Percentiles rank a stretch among this genome's conserved stretches.
phyloP scores from a whole-genome alignment of 2,888 invertebrate species.

The Deilephila elpenor region DNA sequence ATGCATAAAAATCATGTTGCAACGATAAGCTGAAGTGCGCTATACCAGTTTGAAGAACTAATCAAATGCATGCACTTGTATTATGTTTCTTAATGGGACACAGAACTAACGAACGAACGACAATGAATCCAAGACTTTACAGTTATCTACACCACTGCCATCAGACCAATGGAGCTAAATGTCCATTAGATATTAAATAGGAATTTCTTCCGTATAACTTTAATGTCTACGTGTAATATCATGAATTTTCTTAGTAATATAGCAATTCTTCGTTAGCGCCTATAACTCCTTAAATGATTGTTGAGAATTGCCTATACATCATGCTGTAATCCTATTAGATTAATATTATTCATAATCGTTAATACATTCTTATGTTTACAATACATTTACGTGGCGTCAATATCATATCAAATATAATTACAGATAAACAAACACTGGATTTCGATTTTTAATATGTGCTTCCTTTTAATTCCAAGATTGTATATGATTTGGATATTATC shows the following conservation, averaged over 20 bases:
- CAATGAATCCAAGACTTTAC: background rate
- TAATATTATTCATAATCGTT: background rate
- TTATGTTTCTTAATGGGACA: no score
- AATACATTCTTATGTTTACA: constrained; percentile 7
- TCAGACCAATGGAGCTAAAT: background rate
- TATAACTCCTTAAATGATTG: background rate
- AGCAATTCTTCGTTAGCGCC: background rate
- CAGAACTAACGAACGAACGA: no score
- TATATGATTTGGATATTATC: background rate
- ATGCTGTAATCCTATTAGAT: background rate
- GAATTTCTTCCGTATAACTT: background rate
- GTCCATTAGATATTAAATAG: background rate
- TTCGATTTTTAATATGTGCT: background rate
- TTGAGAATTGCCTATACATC: background rate
- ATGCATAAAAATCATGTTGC: no score
- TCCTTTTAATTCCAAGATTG: background rate
- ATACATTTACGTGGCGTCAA: background rate
- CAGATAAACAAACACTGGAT: background rate
- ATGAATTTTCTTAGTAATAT: constrained; percentile 5
- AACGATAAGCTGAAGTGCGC: no score
- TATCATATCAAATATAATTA: background rate
- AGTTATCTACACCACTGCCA: background rate
- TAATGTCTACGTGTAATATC: background rate
- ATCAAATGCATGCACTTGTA: no score
- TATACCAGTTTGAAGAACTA: no score